phyloP scores from a whole-genome alignment of 2,797 vertebrate genomes.

The Nasua narica region DNA sequence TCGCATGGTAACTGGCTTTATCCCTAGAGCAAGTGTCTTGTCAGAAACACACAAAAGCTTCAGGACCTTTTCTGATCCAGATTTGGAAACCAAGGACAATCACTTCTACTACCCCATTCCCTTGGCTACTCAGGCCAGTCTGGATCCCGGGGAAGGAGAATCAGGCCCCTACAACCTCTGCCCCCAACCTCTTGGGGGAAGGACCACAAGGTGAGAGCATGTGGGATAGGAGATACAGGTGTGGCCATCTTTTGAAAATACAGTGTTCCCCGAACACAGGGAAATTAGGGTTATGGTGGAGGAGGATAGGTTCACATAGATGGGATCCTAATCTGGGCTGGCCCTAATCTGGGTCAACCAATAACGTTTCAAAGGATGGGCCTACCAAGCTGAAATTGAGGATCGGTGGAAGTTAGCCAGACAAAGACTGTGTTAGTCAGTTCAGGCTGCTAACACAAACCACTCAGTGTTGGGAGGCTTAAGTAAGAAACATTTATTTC shows the following conservation, averaged over 20 bases:
- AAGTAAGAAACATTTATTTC: neutral
- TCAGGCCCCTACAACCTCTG: neutral
- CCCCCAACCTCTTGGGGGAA: neutral
- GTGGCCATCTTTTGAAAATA: neutral
- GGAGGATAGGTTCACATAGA: neutral
- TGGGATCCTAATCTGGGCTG: neutral
- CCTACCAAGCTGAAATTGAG: neutral
- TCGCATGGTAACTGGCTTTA: neutral
- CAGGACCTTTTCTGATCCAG: neutral
- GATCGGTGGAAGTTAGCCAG: neutral
- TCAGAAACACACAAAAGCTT: neutral
- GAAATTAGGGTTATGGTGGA: neutral
- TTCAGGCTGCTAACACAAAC: neutral
- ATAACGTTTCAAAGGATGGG: conserved; percentile 21
- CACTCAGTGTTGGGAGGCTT: neutral
- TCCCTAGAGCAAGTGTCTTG: neutral
- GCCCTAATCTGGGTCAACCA: neutral
- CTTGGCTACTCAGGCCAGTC: neutral
- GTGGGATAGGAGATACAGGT: neutral
- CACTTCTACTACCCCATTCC: neutral
- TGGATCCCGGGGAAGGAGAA: neutral
- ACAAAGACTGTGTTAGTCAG: neutral
- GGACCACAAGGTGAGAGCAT: neutral
- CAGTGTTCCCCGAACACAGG: neutral
- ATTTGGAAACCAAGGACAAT: neutral